Conservation (phyloP, 2,888 invertebrate species). For the Chymomyza procnemis region DNA sequence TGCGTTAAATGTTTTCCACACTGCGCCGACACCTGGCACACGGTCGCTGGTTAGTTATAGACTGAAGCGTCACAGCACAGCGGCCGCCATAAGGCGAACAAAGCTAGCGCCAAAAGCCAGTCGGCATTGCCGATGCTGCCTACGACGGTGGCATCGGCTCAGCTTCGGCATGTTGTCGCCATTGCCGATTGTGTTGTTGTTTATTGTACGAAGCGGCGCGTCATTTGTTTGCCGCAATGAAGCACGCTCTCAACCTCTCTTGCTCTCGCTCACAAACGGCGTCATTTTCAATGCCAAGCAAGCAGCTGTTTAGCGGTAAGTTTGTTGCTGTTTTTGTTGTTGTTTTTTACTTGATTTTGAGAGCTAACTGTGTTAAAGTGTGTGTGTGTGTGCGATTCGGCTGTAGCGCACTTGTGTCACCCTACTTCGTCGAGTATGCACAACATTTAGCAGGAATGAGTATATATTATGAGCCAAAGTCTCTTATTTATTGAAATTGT, state of each 20-base stretch:
- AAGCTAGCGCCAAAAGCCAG: conserved; percentile 47
- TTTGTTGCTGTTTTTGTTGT: conserved; percentile 29
- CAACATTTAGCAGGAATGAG: too few relatives aligned
- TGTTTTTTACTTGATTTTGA: not conserved
- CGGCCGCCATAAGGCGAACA: conserved; percentile 20
- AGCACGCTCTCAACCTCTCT: conserved; percentile 13
- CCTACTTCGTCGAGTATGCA: too few relatives aligned
- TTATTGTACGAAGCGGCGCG: conserved; percentile 1
- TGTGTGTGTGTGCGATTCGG: not conserved
- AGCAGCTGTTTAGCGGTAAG: conserved; percentile 58
- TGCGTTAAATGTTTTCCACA: conserved; percentile 14
- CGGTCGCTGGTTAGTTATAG: conserved; percentile 50
- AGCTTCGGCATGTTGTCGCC: not conserved
- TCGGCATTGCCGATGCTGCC: conserved; percentile 27
- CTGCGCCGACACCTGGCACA: conserved; percentile 40
- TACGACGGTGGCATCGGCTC: not conserved
- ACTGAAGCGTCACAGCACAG: conserved; percentile 50
- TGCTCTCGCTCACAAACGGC: not conserved
- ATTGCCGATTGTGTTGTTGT: conserved; percentile 5
- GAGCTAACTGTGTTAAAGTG: too few relatives aligned
- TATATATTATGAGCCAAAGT: too few relatives aligned
- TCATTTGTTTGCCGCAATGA: conserved; percentile 27
- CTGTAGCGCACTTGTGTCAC: not conserved
- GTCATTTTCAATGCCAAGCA: conserved; percentile 66
- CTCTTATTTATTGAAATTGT: too few relatives aligned